Conservation (phyloP, 1,140 invertebrate species). For the Phenacoccus solenopsis region DNA sequence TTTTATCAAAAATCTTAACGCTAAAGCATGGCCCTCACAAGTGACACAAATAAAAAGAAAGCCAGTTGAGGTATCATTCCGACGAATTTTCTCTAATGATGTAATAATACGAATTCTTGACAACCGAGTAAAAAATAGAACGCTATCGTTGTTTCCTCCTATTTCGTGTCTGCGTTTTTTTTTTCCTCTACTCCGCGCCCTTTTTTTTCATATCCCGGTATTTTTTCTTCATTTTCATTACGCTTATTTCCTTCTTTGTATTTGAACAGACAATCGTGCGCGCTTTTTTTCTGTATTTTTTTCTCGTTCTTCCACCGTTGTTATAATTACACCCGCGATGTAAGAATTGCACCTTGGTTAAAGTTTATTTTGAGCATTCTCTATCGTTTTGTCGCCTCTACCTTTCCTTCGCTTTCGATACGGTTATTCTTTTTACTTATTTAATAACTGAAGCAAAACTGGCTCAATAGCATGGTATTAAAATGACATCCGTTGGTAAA, state of each 20-base stretch:
- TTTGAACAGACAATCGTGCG: too few species aligned
- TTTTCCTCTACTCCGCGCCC: background rate
- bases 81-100: background rate
- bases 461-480: too few species aligned
- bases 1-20: conserved; percentile 3
- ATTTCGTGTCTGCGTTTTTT: background rate
- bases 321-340: background rate
- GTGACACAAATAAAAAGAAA: background rate
- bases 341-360: background rate
- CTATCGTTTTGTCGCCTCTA: too few species aligned
- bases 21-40: background rate
- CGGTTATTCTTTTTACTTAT: too few species aligned
- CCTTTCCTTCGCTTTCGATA: too few species aligned
- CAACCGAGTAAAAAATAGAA: background rate
- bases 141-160: background rate
- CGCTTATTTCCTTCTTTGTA: background rate
- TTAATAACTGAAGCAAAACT: too few species aligned
- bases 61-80: background rate
- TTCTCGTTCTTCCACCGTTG: background rate
- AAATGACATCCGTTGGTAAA: too few species aligned
- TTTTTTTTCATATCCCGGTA: background rate
- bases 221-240: background rate
- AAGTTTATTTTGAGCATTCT: too few species aligned
- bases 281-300: background rate
- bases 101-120: background rate